Evolutionary conservation across 2,888 invertebrate genomes (phyloP), one percentile per base, ranked within the genome.

Genomic region (Tiliacea citrago): DNA sequence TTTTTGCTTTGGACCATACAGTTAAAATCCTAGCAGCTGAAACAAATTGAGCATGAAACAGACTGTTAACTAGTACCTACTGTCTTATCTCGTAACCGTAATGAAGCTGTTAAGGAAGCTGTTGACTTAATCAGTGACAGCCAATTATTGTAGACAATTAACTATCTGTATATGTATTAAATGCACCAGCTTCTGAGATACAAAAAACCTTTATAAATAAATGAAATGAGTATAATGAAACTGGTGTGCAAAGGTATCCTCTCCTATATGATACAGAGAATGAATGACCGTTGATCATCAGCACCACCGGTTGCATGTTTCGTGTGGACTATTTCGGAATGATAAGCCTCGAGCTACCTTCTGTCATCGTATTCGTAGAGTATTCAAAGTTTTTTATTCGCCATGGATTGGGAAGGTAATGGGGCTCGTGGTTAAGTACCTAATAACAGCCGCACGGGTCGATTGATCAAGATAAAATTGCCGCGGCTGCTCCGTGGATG

Each of bases 21-120:
- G 1, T 42, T 9, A 42, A 67, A 51, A 58, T 67, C 68, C 55
- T 65, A 65, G 68, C 65, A 57, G 58, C 6, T 75, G 24, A 49
- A 66, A 74, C 45, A 49, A 63, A 65, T 68, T 21, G 35, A 53
- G 35, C 24, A 55, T 74, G 42, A 60, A 61, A 68, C 13, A 57
- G 10, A 58, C 21, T 55, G 29, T 18, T 29, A 49, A 21, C 35
- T 18, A 21, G 35, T 49, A 24, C n/a, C n/a, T n/a, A n/a, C 3
- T 47, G 12, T 73, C 13, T 71, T 67, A 67, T 62, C 61, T 45
- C n/a, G 3, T 42, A n/a, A 73, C 62, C 16, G 24, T 60, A 7
- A 42, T 51, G 21, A 21, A 24, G n/a, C 29, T 21, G 49, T 69
- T 60, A 7, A 42, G 45, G 21, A 21, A 24, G n/a, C 29, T 21